These are phyloP conservation scores for Brachionus manjavacas DNA, from an alignment of 1,140 invertebrate genomes.

Conservation along the genomic window DNA sequence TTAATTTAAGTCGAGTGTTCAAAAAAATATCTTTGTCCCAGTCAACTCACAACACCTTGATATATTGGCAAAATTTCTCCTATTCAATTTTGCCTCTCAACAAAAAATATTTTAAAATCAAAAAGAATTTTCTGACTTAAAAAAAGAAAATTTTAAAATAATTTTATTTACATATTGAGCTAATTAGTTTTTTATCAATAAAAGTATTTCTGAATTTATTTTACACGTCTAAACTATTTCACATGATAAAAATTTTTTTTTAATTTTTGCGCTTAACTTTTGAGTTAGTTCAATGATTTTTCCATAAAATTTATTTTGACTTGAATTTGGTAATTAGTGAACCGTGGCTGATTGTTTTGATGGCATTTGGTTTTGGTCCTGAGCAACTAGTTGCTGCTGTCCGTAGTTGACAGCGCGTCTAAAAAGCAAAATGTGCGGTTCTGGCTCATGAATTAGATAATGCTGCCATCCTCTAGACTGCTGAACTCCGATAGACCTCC, in stretches of 20 bases:
- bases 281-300: not conserved
- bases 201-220: not conserved
- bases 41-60: too few relatives aligned
- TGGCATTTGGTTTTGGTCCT: slow-evolving; percentile 24
- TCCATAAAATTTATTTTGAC: not conserved
- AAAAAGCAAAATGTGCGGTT: slow-evolving; percentile 39
- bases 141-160: not conserved
- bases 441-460: slow-evolving; percentile 86
- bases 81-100: too few relatives aligned
- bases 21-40: too few relatives aligned
- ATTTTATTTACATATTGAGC: not conserved
- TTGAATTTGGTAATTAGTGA: not conserved
- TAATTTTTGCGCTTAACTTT: not conserved
- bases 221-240: not conserved
- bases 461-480: slow-evolving; percentile 91
- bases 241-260: not conserved
- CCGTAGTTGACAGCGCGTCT: slow-evolving; percentile 6
- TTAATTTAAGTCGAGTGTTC: too few relatives aligned
- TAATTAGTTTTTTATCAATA: not conserved
- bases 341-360: slow-evolving; percentile 18
- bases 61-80: too few relatives aligned
- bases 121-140: too few relatives aligned
- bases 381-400: not conserved
- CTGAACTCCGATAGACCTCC: slow-evolving; percentile 87
- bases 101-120: too few relatives aligned